Evolutionary conservation across 2,888 invertebrate genomes (phyloP), one percentile per base, ranked within the genome.

Genomic region (Ariolimax columbianus): DNA sequence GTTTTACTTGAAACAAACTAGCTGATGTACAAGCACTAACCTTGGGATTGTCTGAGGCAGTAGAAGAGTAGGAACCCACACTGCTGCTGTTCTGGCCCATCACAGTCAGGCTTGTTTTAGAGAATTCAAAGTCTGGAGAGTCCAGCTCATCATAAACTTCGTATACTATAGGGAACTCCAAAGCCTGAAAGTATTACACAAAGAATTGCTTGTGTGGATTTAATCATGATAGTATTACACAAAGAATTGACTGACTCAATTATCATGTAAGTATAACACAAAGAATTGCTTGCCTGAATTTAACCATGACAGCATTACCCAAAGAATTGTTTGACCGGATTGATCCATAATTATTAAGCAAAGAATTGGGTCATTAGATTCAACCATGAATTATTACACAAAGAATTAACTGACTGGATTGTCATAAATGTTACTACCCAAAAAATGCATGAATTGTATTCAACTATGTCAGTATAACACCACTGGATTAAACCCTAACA

Each of bases 161-260:
- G 94, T 96, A 97, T 88, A 96, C 96, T 92, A 98, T 96, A 79
- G 98, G 97, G 91, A 98, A 96, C 94, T 98, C 98, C 94, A 98
- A 94, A 88, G 96, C 96, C 97, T 97, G 95, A 51, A 94, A 94
- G 0, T 1, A 77, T 26, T n/a, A 1, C 36, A 55, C 36, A 36
- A 77, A 55, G 17, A 55, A 26, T 26, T 2, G 30, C 23, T 43
- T 47, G 11, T 11, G 26, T 26, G 7, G 14, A 3, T 19, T 72
- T 38, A 72, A 38, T 38, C 9, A 2, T 63, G 59, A 3, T n/a
- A 63, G 4, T 19, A 63, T 63, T n/a, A 4, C 26, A 63, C 4
- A n/a, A 63, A n/a, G 17, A 63, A 55, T 55, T 17, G 23, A 7
- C 19, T 55, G 23, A 55, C 17, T 17, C 17, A 55, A 23, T 55